phyloP scores from a whole-genome alignment of 2,888 invertebrate species.

The Conus canariensis region DNA sequence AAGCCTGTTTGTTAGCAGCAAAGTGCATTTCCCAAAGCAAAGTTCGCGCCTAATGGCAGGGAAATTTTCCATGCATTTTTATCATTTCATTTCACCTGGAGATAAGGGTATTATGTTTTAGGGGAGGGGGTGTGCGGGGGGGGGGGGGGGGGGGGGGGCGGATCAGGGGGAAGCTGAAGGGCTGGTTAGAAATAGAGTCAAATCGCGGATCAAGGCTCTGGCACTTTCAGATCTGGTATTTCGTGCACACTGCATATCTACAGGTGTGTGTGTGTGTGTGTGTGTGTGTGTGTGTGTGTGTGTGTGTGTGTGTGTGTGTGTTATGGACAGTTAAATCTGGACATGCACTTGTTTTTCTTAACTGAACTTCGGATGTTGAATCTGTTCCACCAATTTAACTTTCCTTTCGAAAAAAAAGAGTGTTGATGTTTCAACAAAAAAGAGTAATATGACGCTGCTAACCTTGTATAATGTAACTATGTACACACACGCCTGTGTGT shows the following conservation, averaged over 20 bases:
- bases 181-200: neutral
- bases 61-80: slow-evolving; percentile 37
- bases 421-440: too few relatives aligned
- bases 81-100: slow-evolving; percentile 26
- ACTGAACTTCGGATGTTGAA: too few relatives aligned
- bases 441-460: too few relatives aligned
- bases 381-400: too few relatives aligned
- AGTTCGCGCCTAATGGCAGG: slow-evolving; percentile 34
- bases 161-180: neutral
- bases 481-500: too few relatives aligned
- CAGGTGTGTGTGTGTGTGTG: slow-evolving; percentile 2
- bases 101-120: neutral
- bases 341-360: too few relatives aligned
- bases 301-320: slow-evolving; percentile 10
- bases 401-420: too few relatives aligned
- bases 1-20: slow-evolving; percentile 26
- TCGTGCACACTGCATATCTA: too few relatives aligned
- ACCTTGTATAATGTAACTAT: too few relatives aligned
- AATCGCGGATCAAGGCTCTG: neutral
- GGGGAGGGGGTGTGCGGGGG: neutral
- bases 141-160: neutral
- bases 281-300: slow-evolving; percentile 16
- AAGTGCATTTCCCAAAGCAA: slow-evolving; percentile 36
- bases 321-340: too few relatives aligned
- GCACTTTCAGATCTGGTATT: too few relatives aligned